Conservation (phyloP, 2,888 invertebrate species). For the Trachelus iudaicus region DNA sequence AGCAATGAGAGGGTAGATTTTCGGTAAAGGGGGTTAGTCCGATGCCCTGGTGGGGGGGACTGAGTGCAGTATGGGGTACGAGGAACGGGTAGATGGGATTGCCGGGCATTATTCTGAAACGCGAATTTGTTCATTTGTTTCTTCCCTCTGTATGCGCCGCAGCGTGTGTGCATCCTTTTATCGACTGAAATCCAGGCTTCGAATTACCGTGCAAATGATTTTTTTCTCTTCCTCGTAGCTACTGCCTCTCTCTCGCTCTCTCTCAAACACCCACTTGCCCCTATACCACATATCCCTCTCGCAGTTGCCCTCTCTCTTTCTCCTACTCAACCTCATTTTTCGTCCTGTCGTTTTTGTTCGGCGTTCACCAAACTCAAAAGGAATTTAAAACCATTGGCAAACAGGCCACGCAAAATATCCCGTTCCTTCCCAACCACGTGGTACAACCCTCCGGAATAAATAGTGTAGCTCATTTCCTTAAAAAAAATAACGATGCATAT, state of each 20-base stretch:
- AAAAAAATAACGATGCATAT: background rate
- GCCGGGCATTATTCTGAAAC: constrained; percentile 66
- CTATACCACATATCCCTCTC: constrained; percentile 10
- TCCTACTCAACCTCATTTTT: constrained; percentile 8
- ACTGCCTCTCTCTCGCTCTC: constrained; percentile 16
- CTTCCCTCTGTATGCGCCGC: constrained; percentile 64
- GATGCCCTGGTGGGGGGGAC: constrained; percentile 25
- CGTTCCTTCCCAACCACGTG: background rate
- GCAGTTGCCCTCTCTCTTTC: constrained; percentile 13
- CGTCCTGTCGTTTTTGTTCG: constrained; percentile 12
- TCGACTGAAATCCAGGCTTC: constrained; percentile 66
- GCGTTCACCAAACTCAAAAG: constrained; percentile 54
- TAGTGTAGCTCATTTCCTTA: background rate
- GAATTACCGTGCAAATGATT: constrained; percentile 67
- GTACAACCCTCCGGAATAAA: background rate
- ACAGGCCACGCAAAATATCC: constrained; percentile 23
- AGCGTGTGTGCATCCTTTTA: constrained; percentile 65
- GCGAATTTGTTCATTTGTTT: constrained; percentile 67
- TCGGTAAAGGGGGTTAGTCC: constrained; percentile 41
- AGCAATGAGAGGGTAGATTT: constrained; percentile 48
- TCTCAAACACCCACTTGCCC: background rate
- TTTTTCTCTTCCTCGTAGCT: constrained; percentile 43
- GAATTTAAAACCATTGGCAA: constrained; percentile 61
- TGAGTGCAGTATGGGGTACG: constrained; percentile 30
- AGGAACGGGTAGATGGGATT: constrained; percentile 61